phyloP scores from a whole-genome alignment of 2,113 vertebrate genomes.

The Pelvicachromis taeniatus region DNA sequence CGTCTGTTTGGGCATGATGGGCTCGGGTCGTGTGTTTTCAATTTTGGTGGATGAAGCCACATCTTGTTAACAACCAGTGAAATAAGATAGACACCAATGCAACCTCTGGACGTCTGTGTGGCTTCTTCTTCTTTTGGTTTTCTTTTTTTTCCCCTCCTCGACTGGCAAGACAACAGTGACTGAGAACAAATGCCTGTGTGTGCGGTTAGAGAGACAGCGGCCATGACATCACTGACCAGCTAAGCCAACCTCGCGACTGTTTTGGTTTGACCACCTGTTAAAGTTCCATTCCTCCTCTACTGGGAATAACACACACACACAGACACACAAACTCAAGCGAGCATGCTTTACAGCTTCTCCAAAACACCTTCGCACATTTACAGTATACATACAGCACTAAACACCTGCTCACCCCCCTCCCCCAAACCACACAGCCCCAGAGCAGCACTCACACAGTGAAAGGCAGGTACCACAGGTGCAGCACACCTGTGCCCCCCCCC shows the following conservation, averaged over 20 bases:
- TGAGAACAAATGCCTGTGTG: background rate
- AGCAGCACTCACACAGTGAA: background rate
- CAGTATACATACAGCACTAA: background rate
- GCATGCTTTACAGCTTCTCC: background rate
- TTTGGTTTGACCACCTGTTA: slow-evolving; percentile 62
- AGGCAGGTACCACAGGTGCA: background rate
- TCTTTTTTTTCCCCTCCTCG: background rate
- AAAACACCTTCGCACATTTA: background rate
- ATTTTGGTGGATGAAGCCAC: background rate
- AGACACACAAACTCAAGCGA: background rate
- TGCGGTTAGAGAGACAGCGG: slow-evolving; percentile 5
- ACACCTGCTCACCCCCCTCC: background rate
- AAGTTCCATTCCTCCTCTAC: slow-evolving; percentile 15
- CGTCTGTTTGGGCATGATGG: background rate
- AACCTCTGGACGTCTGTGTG: background rate
- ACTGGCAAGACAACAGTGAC: background rate
- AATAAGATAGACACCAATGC: background rate
- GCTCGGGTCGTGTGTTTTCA: background rate
- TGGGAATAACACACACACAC: slow-evolving; percentile 1
- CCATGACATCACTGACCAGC: slow-evolving; percentile 46
- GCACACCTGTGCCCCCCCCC: slow-evolving; percentile 1
- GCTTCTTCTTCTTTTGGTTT: background rate
- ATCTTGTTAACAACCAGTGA: background rate
- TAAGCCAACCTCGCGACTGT: slow-evolving; percentile 42
- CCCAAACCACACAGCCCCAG: background rate